Base-by-base conservation (phyloP, 2,113 vertebrate species). In the Trogon melanurus region DNA sequence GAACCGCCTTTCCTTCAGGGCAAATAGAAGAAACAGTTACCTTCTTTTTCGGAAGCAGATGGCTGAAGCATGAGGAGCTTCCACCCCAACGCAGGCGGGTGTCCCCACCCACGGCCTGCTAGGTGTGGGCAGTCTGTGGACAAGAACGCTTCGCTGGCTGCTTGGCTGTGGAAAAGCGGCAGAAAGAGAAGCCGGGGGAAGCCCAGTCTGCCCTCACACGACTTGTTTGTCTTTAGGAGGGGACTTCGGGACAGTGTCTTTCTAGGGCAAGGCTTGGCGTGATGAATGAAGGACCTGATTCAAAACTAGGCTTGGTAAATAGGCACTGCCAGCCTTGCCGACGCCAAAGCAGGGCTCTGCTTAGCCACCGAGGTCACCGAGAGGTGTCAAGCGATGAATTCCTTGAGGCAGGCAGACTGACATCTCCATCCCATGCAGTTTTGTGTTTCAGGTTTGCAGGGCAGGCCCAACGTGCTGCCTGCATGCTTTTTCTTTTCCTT, bases 161-260 rank as follows among this genome's bases (percentile, higher is more conserved):
- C 36, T 41, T 10, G 41, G 18, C 22, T 25, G 17, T 16, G 58
- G 29, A 17, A 65, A 47, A 62, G 54, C 7, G 3, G 56, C 27
- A 41, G 56, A 10, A 60, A 6, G 17, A 32, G 72, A 27, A 64
- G 47, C 7, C 0, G 0, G 18, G 11, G 61, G 32, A 89, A 79
- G 44, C 44, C 48, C 51, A 27, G 27, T 13, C n/a, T 3, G 29
- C 34, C 1, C 1, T 29, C 9, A 0, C 48, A 20, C 1, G 2
- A 25, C 48, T 60, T 7, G 0, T 17, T 30, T 0, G 0, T n/a
- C 70, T 71, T 57, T 34, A 54, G 69, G 76, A 66, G 16, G 22
- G 1, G 13, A 30, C 44, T 50, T 50, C 5, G 57, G 81, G 78
- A 54, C 38, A 9, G 5, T 2, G 13, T 16, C 34, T 51, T 32